phyloP scores from a whole-genome alignment of 2,888 invertebrate genomes.

The Serrognathus titanus region DNA sequence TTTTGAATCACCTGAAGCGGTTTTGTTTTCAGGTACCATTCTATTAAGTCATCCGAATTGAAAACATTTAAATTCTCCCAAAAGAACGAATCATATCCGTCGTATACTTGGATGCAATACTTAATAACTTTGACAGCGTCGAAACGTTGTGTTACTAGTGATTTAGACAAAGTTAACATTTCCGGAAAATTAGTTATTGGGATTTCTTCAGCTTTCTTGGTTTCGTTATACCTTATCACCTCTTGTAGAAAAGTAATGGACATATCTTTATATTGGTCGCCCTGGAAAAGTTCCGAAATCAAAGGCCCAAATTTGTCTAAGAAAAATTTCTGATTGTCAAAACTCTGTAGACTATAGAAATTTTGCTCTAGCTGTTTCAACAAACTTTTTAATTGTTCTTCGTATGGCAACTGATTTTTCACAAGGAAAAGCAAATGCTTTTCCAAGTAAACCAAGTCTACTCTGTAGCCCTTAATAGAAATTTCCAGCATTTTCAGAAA shows the following conservation, averaged over 20 bases:
- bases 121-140: not conserved
- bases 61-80: not conserved
- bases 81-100: not conserved
- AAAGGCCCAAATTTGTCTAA: conserved; percentile 1
- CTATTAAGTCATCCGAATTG: not conserved
- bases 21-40: not conserved
- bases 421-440: conserved; percentile 3
- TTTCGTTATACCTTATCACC: not conserved
- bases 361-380: not conserved
- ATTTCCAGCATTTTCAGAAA: not conserved
- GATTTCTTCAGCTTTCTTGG: not conserved
- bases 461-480: not conserved
- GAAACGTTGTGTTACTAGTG: not conserved
- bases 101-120: not conserved
- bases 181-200: not conserved
- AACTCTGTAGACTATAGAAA: not conserved
- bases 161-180: not conserved
- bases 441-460: conserved; percentile 1
- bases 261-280: not conserved
- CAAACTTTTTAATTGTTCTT: not conserved
- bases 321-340: not conserved
- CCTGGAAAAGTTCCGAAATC: not conserved
- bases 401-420: not conserved
- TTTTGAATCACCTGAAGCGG: not conserved
- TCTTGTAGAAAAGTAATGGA: not conserved